Evolutionary conservation across 2,113 vertebrate species (phyloP).

Genomic region (Bos indicus): DNA sequence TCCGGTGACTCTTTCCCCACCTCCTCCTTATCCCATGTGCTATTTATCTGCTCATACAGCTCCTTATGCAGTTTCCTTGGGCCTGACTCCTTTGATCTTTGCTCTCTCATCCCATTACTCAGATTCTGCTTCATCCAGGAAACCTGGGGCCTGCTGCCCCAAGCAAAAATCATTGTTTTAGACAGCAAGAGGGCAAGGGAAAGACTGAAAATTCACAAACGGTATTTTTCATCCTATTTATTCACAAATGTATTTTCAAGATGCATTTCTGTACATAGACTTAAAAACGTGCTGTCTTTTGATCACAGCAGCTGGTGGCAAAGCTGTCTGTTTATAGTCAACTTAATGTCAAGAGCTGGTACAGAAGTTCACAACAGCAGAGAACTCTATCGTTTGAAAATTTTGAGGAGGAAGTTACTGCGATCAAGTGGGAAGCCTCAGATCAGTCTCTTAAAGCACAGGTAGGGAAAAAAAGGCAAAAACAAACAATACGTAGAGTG

Average conservation of each 20-base stretch:
- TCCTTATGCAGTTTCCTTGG: fast-evolving
- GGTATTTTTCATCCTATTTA: neutral
- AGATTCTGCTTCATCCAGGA: neutral
- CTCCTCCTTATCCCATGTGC: neutral
- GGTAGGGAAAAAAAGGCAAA: neutral
- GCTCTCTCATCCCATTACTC: neutral
- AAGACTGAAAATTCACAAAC: neutral
- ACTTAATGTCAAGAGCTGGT: neutral
- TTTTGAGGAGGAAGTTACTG: neutral
- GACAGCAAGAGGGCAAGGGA: neutral
- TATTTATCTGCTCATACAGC: neutral
- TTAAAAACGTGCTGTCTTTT: neutral
- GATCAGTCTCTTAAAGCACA: neutral
- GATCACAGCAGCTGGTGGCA: neutral
- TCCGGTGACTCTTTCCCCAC: too few relatives aligned
- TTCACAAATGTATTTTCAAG: neutral
- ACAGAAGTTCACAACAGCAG: neutral
- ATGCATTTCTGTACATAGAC: neutral
- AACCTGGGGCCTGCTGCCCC: neutral
- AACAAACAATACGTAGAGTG: neutral
- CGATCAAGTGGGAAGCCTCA: neutral
- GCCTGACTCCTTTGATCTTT: neutral
- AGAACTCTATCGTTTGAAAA: fast-evolving
- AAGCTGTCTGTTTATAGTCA: neutral
- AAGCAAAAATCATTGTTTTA: neutral